Evolutionary conservation across 2,797 vertebrate species (phyloP).

Genomic region (Craterocephalus amniculus): DNA sequence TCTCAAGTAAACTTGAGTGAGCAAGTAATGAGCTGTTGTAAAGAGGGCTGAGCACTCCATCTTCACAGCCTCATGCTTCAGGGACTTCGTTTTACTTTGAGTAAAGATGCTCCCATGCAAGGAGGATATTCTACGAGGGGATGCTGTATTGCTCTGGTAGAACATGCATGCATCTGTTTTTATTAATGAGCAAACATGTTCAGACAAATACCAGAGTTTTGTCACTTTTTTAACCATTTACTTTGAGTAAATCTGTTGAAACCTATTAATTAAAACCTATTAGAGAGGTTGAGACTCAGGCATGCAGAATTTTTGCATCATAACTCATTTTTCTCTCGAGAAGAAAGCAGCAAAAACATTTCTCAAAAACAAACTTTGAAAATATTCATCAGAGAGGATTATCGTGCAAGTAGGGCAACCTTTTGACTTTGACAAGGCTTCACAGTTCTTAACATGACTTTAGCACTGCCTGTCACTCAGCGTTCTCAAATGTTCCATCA

Average conservation of each 20-base stretch:
- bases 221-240: background rate
- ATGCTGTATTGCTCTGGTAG: background rate
- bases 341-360: background rate
- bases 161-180: background rate
- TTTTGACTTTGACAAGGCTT: conserved; percentile 41
- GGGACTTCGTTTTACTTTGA: background rate
- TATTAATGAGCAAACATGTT: background rate
- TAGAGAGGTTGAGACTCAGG: background rate
- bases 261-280: background rate
- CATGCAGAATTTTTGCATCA: background rate
- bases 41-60: background rate
- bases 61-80: background rate
- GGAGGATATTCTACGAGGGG: background rate
- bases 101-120: background rate
- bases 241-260: background rate
- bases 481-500: conserved; percentile 45
- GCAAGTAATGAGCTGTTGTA: background rate
- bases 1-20: background rate
- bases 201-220: background rate
- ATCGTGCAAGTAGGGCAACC: conserved; percentile 8
- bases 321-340: background rate
- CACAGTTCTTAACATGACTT: conserved; percentile 20
- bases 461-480: conserved; percentile 18
- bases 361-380: conserved; percentile 6
- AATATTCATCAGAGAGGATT: conserved; percentile 8